Base-by-base conservation (phyloP, 2,113 vertebrate species). In the Grus americana region DNA sequence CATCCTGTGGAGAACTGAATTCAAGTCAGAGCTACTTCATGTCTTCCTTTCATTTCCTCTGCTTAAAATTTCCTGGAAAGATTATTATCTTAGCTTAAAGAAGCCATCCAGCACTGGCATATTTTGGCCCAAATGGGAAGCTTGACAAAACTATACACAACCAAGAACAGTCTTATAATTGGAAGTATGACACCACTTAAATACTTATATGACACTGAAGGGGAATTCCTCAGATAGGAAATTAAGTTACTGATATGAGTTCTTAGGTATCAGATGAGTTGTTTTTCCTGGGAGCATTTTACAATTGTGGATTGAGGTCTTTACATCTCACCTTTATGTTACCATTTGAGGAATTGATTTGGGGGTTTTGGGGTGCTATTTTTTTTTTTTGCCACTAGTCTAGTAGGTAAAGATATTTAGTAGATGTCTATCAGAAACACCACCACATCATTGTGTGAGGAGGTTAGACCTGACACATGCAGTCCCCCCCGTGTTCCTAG, bases 401-500 rank as follows among this genome's bases (percentile, higher is more conserved):
- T 61, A 14, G 19, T 40, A 75, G 7, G 30, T 79, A 40, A 57
- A 92, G 52, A 7, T 67, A 15, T 24, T 66, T 46, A 61, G 10
- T 59, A 44, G 81, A 71, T 12, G 21, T 81, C 59, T 78, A 2
- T 49, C 12, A 74, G 65, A 79, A 84, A 19, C 18, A 74, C 1
- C 20, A 74, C 1, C 20, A 26, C 14, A 61, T 47, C 18, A 71
- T 70, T 79, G 13, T 42, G 30, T 46, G 42, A 54, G 38, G 42
- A 54, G 38, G 65, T 55, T 16, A 74, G 57, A 44, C 40, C 46
- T 52, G 52, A 57, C 8, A 4, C 15, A 2, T 15, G 18, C 38
- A 34, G 38, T 57, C 42, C 26, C 30, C 1, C 26, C 30, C 1
- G 0, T 2, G 0, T 73, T 76, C 52, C 54, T 29, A 11, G n/a